Evolutionary conservation across 2,888 invertebrate genomes (phyloP), one percentile per base, ranked within the genome.

Genomic region (Agrenia bidenticulata): DNA sequence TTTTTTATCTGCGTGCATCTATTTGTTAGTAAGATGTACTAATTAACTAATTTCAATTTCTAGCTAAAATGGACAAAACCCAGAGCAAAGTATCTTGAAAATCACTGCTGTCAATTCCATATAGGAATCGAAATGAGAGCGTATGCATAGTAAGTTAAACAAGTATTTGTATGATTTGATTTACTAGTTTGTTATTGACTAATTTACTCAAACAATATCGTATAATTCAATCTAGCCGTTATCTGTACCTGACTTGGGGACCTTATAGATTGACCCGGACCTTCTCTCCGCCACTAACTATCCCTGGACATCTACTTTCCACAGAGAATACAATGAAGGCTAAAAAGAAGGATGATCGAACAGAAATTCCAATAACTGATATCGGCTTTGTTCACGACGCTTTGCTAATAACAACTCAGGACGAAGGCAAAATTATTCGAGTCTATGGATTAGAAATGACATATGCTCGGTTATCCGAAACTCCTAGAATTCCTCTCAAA

Each of bases 231-330:
- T 7, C 32, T 54, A 75, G 75, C 32, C 67, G 72, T 49, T 73
- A 72, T 39, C 50, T 75, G 7, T 73, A 73, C 45, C 26, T 75
- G 32, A 73, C 75, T 0, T 75, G 72, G 73, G 75, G 73, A 1
- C 58, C 60, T 11, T 59, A 69, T 56, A 65, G 71, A 24, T 53
- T 75, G 13, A 71, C 66, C 5, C 53, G 17, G 27, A 64, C 69
- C 1, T 68, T 66, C 21, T 67, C 72, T 17, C 49, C 66, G 11
- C 75, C 75, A 4, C 21, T 75, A 13, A 58, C 67, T 11, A 58
- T 73, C 39, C 69, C 71, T 1, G 59, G 55, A 17, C 41, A 50
- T 4, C 24, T 69, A 2, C 32, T 56, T 15, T 56, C 13, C 11
- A 7, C 32, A 32, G 15, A 23, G 2, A 63, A 59, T 0, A 23